These are phyloP conservation scores for Theodoxus fluviatilis DNA, from an alignment of 2,888 invertebrate genomes.

Conservation along the genomic window DNA sequence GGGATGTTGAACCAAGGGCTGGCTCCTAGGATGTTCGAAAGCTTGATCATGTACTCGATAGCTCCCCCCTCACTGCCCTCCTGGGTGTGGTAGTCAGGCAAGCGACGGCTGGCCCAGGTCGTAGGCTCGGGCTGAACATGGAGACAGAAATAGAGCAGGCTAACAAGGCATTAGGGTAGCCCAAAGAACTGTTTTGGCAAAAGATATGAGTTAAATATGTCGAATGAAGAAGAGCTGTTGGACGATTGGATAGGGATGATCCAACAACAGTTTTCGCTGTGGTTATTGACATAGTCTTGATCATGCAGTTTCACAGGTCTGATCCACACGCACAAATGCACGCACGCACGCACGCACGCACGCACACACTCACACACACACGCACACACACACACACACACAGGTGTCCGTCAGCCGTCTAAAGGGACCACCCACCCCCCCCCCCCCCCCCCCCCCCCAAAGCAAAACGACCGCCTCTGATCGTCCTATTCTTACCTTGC, in stretches of 20 bases:
- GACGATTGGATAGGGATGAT: too few relatives aligned
- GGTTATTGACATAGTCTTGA: background rate
- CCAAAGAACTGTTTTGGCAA: too few relatives aligned
- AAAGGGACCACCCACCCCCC: background rate
- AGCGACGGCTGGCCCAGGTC: slow-evolving; percentile 37
- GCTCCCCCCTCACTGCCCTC: slow-evolving; percentile 38
- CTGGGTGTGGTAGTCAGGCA: slow-evolving; percentile 40
- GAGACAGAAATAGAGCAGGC: background rate
- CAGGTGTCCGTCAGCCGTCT: too few relatives aligned
- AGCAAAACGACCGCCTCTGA: too few relatives aligned
- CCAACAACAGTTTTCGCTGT: too few relatives aligned
- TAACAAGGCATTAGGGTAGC: too few relatives aligned
- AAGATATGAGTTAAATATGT: too few relatives aligned
- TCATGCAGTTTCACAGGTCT: background rate
- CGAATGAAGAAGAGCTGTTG: too few relatives aligned
- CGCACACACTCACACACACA: slow-evolving; percentile 17
- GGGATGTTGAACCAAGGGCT: slow-evolving; percentile 51
- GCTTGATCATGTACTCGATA: slow-evolving; percentile 41
- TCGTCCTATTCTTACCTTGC: too few relatives aligned
- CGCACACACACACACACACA: background rate
- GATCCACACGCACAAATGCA: background rate
- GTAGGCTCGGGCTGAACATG: slow-evolving; percentile 48
- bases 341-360: background rate
- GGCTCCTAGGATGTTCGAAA: slow-evolving; percentile 41
- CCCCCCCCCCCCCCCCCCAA: background rate